Evolutionary conservation across 2,888 invertebrate species (phyloP).

Genomic region (Diaperis boleti): DNA sequence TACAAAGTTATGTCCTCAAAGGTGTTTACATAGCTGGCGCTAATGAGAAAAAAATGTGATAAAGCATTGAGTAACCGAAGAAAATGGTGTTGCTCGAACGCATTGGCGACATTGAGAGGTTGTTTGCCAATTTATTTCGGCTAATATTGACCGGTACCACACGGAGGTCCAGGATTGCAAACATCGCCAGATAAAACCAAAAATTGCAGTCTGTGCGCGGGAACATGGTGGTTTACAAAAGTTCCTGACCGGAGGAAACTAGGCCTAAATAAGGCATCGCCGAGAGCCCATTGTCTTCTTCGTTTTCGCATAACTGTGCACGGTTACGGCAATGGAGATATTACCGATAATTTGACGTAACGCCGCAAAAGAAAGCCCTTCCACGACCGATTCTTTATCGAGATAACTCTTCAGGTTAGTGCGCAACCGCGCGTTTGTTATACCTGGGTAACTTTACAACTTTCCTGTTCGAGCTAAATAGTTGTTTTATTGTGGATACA

Average conservation of each 20-base stretch:
- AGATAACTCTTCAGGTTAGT: constrained; percentile 1
- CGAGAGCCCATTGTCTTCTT: not conserved
- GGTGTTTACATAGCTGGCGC: not conserved
- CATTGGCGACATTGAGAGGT: constrained; percentile 16
- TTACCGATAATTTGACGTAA: constrained; percentile 10
- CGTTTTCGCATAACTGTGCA: constrained; percentile 1
- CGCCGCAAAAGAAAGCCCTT: constrained; percentile 15
- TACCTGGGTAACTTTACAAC: constrained; percentile 40
- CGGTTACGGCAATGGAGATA: constrained; percentile 1
- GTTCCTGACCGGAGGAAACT: not conserved
- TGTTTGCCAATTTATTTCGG: constrained; percentile 11
- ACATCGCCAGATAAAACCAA: constrained; percentile 2
- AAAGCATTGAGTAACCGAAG: constrained; percentile 2
- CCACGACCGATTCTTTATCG: constrained; percentile 7
- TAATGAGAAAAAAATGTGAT: constrained; percentile 9
- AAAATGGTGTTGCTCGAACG: no score
- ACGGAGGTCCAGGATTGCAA: no score
- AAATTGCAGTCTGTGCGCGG: not conserved
- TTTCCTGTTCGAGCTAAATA: constrained; percentile 45
- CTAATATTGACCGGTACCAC: no score
- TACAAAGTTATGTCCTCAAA: constrained; percentile 1
- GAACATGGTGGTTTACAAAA: not conserved
- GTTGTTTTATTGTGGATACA: constrained; percentile 38
- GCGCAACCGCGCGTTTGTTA: constrained; percentile 26
- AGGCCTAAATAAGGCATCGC: no score